Evolutionary conservation across 2,113 vertebrate genomes (phyloP), one percentile per base, ranked within the genome.

Genomic region (Notiomystis cincta): DNA sequence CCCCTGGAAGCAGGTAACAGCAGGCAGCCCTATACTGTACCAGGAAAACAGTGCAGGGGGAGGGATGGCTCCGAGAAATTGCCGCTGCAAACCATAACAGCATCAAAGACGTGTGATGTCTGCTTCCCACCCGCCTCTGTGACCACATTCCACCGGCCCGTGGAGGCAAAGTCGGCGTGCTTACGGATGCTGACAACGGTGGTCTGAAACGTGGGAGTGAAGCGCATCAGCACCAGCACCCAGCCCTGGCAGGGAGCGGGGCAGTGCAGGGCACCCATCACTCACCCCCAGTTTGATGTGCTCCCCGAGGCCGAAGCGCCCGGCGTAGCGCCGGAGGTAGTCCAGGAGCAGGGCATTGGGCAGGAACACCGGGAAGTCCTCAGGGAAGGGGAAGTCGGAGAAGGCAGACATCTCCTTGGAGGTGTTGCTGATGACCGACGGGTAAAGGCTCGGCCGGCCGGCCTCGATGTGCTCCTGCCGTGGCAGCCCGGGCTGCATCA

Each of bases 371-470:
- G 99, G 98, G 92, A 98, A 99, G 70, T 99, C 95, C 69, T 98
- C 98, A 0, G 97, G 99, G 94, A 98, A 98, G 38, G 99, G 99
- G 67, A 99, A 99, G 80, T 99, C 98, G 0, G 99, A 99, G 89
- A 98, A 99, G 15, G 98, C 98, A 31, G 98, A 99, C 98, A 99
- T 99, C 96, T 99, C 99, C 94, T 99, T 99, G 37, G 98, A 99
- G 45, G 98, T 98, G 91, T 99, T 99, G 79, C 96, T 98, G 85
- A 99, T 96, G 82, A 99, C 79, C 3, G 98, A 99, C 0, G 91
- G 97, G 65, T 99, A 99, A 31, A 98, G 96, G 87, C 98, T 98
- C 25, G 98, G 94, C 80, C 95, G 97, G 14, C 96, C 91, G 2
- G 98, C 95, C 84, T 98, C 97, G 1, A 97, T 60, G 19, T 94